Evolutionary conservation across 2,888 invertebrate species (phyloP).

Genomic region (Drosophila neoperkinsi): DNA sequence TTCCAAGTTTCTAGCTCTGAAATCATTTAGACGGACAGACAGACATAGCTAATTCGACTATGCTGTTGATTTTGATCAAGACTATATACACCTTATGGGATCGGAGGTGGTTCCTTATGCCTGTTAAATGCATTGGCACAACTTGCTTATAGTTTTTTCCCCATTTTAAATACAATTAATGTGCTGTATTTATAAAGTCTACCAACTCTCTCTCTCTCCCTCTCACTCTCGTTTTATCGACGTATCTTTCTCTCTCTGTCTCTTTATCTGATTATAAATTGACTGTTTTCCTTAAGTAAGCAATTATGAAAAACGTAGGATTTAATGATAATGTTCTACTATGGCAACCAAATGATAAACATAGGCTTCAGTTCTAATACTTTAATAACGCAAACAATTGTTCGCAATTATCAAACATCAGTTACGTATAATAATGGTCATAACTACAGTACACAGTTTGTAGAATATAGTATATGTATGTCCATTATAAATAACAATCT

Average conservation of each 20-base stretch:
- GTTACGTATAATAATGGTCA: background rate
- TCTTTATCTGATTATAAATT: background rate
- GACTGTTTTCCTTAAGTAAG: background rate
- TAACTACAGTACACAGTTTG: slow-evolving; percentile 2
- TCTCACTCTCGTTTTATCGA: background rate
- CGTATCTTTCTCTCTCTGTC: too few species aligned
- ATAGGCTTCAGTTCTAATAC: background rate
- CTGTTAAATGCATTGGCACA: background rate
- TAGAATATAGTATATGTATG: background rate
- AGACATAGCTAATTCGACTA: too few species aligned
- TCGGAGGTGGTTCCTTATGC: too few species aligned
- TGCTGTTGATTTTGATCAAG: too few species aligned
- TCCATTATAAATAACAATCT: slow-evolving; percentile 49
- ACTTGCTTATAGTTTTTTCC: background rate
- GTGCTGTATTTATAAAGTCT: background rate
- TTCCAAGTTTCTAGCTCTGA: too few species aligned
- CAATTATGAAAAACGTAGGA: background rate
- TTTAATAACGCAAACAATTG: background rate
- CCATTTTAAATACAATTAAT: background rate
- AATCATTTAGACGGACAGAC: too few species aligned
- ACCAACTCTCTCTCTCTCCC: background rate
- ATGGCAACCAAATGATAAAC: background rate
- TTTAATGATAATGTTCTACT: background rate
- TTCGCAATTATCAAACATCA: background rate
- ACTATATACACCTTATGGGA: too few species aligned